phyloP scores from a whole-genome alignment of 1,140 invertebrate genomes.

The Liolophura sinensis region DNA sequence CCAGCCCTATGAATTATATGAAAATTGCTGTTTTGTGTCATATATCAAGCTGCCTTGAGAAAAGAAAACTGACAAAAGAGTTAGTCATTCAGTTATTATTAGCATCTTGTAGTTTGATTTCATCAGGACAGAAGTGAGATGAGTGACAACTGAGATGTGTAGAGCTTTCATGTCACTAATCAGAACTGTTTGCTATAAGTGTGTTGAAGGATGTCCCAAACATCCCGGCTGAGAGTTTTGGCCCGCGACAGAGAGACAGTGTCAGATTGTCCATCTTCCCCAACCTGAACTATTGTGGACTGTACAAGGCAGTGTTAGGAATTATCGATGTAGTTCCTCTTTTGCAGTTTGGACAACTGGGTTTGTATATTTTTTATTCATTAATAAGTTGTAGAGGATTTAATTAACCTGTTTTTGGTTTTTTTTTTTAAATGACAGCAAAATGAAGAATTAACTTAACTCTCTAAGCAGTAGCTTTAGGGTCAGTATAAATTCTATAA shows the following conservation, averaged over 20 bases:
- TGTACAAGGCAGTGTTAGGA: conserved; percentile 69
- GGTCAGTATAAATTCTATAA: too few species aligned
- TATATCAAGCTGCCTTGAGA: too few species aligned
- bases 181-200: conserved; percentile 68
- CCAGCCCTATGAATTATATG: too few species aligned
- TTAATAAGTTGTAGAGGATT: neutral
- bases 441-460: too few species aligned
- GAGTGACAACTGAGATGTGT: too few species aligned
- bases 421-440: too few species aligned
- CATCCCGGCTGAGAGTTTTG: conserved; percentile 84
- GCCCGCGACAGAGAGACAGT: conserved; percentile 73
- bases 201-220: conserved; percentile 93
- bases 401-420: neutral
- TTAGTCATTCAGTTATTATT: too few species aligned
- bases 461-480: too few species aligned
- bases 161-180: conserved; percentile 87
- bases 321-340: conserved; percentile 61
- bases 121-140: too few species aligned
- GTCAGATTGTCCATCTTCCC: conserved; percentile 88
- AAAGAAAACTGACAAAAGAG: too few species aligned
- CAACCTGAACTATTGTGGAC: conserved; percentile 91
- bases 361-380: conserved; percentile 32
- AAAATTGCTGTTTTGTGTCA: too few species aligned
- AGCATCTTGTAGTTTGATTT: too few species aligned
- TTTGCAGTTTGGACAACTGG: conserved; percentile 58